Percentiles rank a stretch among this genome's conserved stretches.
phyloP scores from a whole-genome alignment of 2,888 invertebrate species.

The Thelaira solivaga region DNA sequence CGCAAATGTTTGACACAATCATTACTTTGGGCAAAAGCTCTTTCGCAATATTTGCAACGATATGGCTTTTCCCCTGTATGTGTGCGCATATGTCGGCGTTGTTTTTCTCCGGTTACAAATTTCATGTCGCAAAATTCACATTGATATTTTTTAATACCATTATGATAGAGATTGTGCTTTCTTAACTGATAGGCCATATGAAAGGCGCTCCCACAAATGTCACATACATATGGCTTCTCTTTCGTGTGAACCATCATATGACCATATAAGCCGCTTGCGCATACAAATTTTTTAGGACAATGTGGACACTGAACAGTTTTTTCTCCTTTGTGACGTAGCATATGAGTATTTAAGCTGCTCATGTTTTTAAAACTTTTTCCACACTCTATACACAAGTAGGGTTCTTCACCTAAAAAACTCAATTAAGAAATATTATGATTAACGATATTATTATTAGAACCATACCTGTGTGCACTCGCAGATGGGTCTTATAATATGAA shows the following conservation, averaged over 20 bases:
- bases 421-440: neutral
- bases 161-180: conserved; percentile 54
- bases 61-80: conserved; percentile 58
- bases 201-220: conserved; percentile 50
- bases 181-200: conserved; percentile 48
- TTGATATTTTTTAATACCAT: conserved; percentile 32
- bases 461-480: conserved; percentile 36
- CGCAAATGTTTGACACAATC: conserved; percentile 51
- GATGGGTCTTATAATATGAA: conserved; percentile 22
- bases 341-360: conserved; percentile 40
- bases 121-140: conserved; percentile 56
- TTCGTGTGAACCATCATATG: conserved; percentile 50
- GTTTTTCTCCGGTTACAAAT: conserved; percentile 45
- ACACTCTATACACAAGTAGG: conserved; percentile 51
- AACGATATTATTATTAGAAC: neutral
- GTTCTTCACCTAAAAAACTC: conserved; percentile 20
- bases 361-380: conserved; percentile 46
- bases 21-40: conserved; percentile 56
- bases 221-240: conserved; percentile 45
- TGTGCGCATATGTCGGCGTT: conserved; percentile 51
- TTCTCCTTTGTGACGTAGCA: conserved; percentile 48
- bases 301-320: conserved; percentile 46
- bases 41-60: conserved; percentile 47
- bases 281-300: conserved; percentile 54
- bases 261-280: conserved; percentile 48